phyloP scores from a whole-genome alignment of 2,888 invertebrate species.

The Acanthococcus lagerstroemiae region DNA sequence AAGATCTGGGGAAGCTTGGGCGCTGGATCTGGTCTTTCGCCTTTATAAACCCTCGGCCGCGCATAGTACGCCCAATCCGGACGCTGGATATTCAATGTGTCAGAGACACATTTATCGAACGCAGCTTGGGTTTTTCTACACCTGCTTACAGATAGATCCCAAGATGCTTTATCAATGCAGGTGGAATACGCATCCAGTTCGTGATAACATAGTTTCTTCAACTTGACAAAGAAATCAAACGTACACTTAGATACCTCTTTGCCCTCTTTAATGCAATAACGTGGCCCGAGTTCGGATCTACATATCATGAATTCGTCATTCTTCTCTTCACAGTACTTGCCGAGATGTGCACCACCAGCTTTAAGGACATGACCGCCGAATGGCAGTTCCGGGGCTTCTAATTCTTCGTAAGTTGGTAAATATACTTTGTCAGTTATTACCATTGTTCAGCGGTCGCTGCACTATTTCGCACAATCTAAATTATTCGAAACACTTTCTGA shows the following conservation, averaged over 20 bases:
- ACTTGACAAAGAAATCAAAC: constrained; percentile 72
- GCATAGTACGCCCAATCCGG: constrained; percentile 75
- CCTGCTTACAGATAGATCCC: constrained; percentile 47
- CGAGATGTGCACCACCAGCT: constrained; percentile 83
- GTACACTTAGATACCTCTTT: constrained; percentile 87
- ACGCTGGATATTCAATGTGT: constrained; percentile 67
- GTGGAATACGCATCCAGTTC: constrained; percentile 78
- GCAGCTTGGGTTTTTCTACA: constrained; percentile 80
- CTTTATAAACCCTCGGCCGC: constrained; percentile 55
- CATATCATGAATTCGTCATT: constrained; percentile 95
- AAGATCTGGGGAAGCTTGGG: constrained; percentile 52
- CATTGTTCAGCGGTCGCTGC: no score
- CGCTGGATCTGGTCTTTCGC: constrained; percentile 57
- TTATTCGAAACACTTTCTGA: no score
- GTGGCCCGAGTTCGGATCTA: constrained; percentile 69
- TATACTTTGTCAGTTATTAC: no score
- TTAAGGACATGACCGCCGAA: constrained; percentile 71
- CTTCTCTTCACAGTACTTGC: constrained; percentile 75
- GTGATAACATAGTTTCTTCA: constrained; percentile 68
- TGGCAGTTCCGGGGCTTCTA: constrained; percentile 77
- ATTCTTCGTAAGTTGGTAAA: constrained; percentile 78
- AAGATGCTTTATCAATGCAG: constrained; percentile 76
- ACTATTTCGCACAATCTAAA: no score
- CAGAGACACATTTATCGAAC: constrained; percentile 71
- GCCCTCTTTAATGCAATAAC: constrained; percentile 79